Conservation (phyloP, 2,888 invertebrate genomes). For the Heteromyza rotundicornis region DNA sequence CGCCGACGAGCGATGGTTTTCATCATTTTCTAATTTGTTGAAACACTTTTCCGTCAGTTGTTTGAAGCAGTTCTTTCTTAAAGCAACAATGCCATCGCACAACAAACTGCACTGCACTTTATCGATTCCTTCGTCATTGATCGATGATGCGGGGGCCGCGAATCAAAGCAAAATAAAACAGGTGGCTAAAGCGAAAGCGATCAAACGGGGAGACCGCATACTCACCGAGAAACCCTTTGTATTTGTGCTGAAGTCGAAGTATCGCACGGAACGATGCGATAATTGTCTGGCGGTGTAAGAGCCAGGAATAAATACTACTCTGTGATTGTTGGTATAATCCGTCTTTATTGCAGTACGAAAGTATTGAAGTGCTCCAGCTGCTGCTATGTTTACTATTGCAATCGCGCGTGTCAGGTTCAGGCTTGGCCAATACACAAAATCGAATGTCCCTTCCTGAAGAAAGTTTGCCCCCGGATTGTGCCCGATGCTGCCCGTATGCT, state of each 20-base stretch:
- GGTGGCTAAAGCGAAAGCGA: background rate
- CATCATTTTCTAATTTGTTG: no score
- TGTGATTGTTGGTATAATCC: background rate
- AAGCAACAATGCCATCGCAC: no score
- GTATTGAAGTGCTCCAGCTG: slow-evolving; percentile 84
- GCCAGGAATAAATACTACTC: background rate
- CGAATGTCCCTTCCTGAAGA: slow-evolving; percentile 81
- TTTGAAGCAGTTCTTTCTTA: no score
- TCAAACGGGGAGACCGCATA: slow-evolving; percentile 69
- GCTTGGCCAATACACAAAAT: slow-evolving; percentile 83
- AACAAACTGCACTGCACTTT: no score
- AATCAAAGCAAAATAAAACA: slow-evolving; percentile 1
- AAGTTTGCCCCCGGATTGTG: slow-evolving; percentile 73
- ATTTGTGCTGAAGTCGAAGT: slow-evolving; percentile 74
- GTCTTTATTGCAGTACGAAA: slow-evolving; percentile 66
- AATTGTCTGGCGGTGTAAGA: slow-evolving; percentile 76
- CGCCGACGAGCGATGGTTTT: no score
- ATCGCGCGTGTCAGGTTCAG: slow-evolving; percentile 77
- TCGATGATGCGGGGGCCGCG: no score
- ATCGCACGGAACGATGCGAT: slow-evolving; percentile 76
- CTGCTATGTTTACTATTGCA: slow-evolving; percentile 83
- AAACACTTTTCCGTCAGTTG: no score
- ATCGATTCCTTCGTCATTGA: no score
- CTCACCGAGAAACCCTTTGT: slow-evolving; percentile 78
- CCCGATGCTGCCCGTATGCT: slow-evolving; percentile 85